Base-by-base conservation (phyloP, 1,140 invertebrate species). In the Diachasma alloeum region DNA sequence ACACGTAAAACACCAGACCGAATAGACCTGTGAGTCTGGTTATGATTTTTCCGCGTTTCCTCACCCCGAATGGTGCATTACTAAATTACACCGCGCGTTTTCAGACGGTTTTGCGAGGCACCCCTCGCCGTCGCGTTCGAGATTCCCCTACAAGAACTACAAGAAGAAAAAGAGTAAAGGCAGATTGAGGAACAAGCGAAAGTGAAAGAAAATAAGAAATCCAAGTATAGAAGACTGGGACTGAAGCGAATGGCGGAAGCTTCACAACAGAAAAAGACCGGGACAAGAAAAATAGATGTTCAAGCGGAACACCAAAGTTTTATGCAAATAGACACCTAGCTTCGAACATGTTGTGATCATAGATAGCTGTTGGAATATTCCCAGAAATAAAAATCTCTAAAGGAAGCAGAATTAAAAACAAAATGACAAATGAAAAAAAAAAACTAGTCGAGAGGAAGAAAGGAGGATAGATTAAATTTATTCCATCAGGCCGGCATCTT, bases 51-150 rank as follows among this genome's bases (percentile, higher is more conserved):
- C 78, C 73, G 81, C 78, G 31, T 77, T 81, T 78, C 70, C 75
- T 82, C 79, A 72, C 78, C 79, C 8, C 78, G 31, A 31, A 83
- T 79, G 81, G 81, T 73, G 80, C 83, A 84, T 84, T 85, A 84
- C 84, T 81, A 83, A 81, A 85, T 85, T 83, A 85, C 82, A 84
- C 81, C 83, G 75, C 73, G 66, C 75, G 78, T 81, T 85, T 85
- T 83, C 81, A 83, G 72, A 78, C 79, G 80, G 80, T 13, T 68
- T 68, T 36, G 8, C 26, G 0, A 6, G 26, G 10, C 31, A 36
- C 19, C 11, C n/a, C 44, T 15, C 11, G 2, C 44, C 44, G 10
- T 46, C 44, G 44, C 44, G 9, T n/a, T 46, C 53, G 0, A 3
- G 19, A 59, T 59, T 59, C 19, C 10, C 17, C 22, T 59, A n/a